Base-by-base conservation (phyloP, 2,888 invertebrate genomes). In the Steinernema carpocapsae region DNA sequence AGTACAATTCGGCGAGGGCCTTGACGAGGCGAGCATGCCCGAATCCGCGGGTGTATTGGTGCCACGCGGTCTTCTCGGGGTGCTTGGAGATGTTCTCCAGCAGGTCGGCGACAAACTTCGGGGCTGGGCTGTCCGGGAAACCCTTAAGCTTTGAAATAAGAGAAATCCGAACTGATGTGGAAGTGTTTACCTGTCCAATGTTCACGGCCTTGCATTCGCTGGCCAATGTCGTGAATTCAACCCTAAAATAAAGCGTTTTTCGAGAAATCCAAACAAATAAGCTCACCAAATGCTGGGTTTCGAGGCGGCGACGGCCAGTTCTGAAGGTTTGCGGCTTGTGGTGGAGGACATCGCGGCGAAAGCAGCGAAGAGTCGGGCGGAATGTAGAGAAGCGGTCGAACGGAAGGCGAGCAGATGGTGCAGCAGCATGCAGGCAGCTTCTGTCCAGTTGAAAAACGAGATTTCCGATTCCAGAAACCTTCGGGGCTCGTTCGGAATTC, bases 1-100 rank as follows among this genome's bases (percentile, higher is more conserved):
- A 93, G 88, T 96, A 99, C 1, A 97, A 89, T 87, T 93, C 93
- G 0, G 93, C 90, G 43, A 99, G 87, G 0, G 92, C 93, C 82
- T 93, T 92, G 0, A 97, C 93, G 75, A 99, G 90, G 78, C 94
- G 91, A 0, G 82, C 80, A 74, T 86, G 85, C 1, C 86, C 86
- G 77, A 80, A 86, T 19, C 86, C 85, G 72, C 71, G 72, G 14
- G 74, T 85, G 74, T 87, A 87, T 72, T 87, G 88, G 76, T 87
- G 85, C 76, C 77, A 81, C 45, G 81, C 82, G 1, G 82, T 81
- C 26, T 79, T 70, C 72, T 86, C 84, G 1, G 85, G 82, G 24
- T 82, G 82, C 32, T 77, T 71, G 0, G 83, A 76, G 24, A 85
- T 77, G 17, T 84, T 79, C 43, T 77, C 72, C 72, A 88, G 74